Conservation (phyloP, 2,888 invertebrate genomes). For the Chrysopilus asiliformis region DNA sequence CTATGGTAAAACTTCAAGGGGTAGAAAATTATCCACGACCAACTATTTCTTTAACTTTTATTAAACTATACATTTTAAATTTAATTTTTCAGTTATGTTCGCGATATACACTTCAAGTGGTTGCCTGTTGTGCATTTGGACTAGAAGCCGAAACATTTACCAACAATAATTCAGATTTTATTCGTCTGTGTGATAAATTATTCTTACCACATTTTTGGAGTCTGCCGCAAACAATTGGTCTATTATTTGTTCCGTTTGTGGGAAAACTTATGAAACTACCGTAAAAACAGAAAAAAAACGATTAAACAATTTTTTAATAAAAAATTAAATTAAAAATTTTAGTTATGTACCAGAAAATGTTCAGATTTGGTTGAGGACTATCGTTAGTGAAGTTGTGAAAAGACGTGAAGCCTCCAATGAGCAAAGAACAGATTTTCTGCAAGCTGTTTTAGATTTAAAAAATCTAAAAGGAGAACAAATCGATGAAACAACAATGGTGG, state of each 20-base stretch:
- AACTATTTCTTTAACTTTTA: background rate
- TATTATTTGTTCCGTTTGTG: background rate
- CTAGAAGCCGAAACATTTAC: conserved; percentile 14
- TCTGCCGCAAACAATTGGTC: conserved; percentile 4
- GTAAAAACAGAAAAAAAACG: conserved; percentile 1
- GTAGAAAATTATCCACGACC: background rate
- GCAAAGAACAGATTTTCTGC: conserved; percentile 4
- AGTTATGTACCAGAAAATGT: conserved; percentile 4
- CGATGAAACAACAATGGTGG: conserved; percentile 3
- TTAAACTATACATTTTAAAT: background rate
- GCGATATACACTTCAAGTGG: conserved; percentile 12
- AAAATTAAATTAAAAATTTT: background rate
- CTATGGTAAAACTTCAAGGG: no score
- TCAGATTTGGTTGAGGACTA: conserved; percentile 3
- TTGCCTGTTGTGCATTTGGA: conserved; percentile 11
- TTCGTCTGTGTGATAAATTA: conserved; percentile 6
- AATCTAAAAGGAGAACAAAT: conserved; percentile 1
- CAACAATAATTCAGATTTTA: conserved; percentile 11
- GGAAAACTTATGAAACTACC: background rate
- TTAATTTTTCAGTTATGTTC: conserved; percentile 8
- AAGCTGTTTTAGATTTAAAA: conserved; percentile 6
- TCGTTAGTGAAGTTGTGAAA: background rate
- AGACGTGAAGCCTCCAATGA: background rate
- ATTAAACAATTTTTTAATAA: background rate
- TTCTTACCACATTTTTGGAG: conserved; percentile 8